Evolutionary conservation across 1,140 invertebrate genomes (phyloP).

Genomic region (Drosophila pseudoananassae): DNA sequence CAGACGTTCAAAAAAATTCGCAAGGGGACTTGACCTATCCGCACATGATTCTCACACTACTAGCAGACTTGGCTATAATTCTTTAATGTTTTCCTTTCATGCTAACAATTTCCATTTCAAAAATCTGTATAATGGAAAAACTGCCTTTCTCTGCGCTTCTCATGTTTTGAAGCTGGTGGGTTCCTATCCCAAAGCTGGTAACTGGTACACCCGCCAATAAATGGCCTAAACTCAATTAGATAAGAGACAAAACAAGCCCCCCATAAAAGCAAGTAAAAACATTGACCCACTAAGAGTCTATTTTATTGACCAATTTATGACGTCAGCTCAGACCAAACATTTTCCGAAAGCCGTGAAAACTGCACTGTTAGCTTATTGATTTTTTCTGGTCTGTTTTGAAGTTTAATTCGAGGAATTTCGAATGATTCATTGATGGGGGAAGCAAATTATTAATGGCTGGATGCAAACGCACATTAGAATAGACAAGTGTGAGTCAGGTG

Average conservation of each 20-base stretch:
- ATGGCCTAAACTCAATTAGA: slow-evolving; percentile 63
- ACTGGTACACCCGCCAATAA: neutral
- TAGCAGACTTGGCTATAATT: neutral
- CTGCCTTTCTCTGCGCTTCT: neutral
- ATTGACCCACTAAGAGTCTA: slow-evolving; percentile 68
- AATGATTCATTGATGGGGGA: slow-evolving; percentile 43
- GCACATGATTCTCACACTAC: neutral
- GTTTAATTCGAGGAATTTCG: slow-evolving; percentile 13
- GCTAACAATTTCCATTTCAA: neutral
- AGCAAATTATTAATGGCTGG: slow-evolving; percentile 23
- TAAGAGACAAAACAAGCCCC: slow-evolving; percentile 16
- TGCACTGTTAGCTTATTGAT: slow-evolving; percentile 68
- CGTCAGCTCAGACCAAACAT: slow-evolving; percentile 42
- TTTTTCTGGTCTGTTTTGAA: slow-evolving; percentile 49
- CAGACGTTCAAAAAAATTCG: slow-evolving; percentile 30
- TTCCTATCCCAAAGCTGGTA: neutral
- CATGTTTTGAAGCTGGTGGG: neutral
- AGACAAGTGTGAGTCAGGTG: slow-evolving; percentile 30
- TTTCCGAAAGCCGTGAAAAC: slow-evolving; percentile 37
- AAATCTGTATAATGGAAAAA: neutral
- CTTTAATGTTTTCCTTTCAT: slow-evolving; percentile 9
- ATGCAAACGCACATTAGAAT: slow-evolving; percentile 41
- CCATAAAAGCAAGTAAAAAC: slow-evolving; percentile 53
- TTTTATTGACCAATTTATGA: slow-evolving; percentile 61
- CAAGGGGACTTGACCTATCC: slow-evolving; percentile 25